A percentile compares a stretch with the other conserved stretches of the same genome.
Conservation (phyloP, 2,113 vertebrate species). For the Xiphophorus maculatus region DNA sequence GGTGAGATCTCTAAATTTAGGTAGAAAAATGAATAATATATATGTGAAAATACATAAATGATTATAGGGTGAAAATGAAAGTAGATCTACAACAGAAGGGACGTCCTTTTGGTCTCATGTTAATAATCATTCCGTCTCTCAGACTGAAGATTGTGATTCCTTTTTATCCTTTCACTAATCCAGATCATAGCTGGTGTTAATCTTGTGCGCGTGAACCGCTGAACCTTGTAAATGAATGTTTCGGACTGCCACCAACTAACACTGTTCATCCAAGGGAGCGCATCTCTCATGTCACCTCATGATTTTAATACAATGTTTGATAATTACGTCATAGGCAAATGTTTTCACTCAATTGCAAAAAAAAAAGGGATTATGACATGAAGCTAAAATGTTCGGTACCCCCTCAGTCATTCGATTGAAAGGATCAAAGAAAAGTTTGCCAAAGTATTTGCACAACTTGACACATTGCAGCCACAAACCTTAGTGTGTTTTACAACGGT, state of each 20-base stretch:
- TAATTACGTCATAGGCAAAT: conserved; percentile 15
- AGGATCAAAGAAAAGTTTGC: too few species aligned
- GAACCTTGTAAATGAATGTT: conserved; percentile 22
- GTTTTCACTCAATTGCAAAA: conserved; percentile 7
- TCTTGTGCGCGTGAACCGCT: conserved; percentile 30
- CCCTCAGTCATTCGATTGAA: too few species aligned
- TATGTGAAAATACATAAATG: conserved; percentile 26
- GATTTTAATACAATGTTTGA: conserved; percentile 52
- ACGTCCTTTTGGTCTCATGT: conserved; percentile 55
- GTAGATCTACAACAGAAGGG: conserved; percentile 56
- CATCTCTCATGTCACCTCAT: conserved; percentile 17
- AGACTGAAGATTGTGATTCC: conserved; percentile 68
- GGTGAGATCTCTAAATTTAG: conserved; percentile 41
- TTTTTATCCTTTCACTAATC: conserved; percentile 56
- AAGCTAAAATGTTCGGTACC: neutral
- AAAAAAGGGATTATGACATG: neutral
- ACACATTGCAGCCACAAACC: too few species aligned
- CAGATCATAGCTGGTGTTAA: conserved; percentile 48
- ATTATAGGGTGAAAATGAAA: conserved; percentile 27
- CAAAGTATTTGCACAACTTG: too few species aligned
- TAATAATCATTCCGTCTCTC: conserved; percentile 48
- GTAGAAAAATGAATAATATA: conserved; percentile 37
- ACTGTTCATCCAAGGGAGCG: neutral
- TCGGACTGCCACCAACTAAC: conserved; percentile 29
- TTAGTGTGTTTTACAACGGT: too few species aligned